These are phyloP conservation scores for Drosophila phalerata DNA, from an alignment of 2,888 invertebrate species.

Conservation along the genomic window DNA sequence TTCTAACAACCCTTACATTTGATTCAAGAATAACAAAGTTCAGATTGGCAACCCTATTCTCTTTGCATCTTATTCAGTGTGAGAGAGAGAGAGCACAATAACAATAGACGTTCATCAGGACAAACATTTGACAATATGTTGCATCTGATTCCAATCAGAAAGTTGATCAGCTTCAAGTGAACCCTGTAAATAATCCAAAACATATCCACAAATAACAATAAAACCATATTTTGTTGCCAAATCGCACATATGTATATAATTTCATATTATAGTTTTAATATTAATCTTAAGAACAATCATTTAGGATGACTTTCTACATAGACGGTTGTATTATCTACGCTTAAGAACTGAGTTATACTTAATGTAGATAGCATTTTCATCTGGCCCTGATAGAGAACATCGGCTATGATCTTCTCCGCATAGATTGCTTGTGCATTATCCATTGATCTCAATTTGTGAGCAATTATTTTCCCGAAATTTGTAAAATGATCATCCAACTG, in stretches of 20 bases:
- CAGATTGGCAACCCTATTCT: background rate
- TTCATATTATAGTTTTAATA: slow-evolving; percentile 40
- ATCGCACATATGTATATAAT: slow-evolving; percentile 41
- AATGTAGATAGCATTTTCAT: slow-evolving; percentile 83
- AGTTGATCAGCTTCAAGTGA: background rate
- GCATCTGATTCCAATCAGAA: background rate
- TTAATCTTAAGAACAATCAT: slow-evolving; percentile 52
- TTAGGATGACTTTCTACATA: slow-evolving; percentile 72
- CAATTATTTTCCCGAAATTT: slow-evolving; percentile 84
- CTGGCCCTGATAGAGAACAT: slow-evolving; percentile 85
- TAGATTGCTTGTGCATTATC: slow-evolving; percentile 83
- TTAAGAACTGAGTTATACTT: slow-evolving; percentile 75
- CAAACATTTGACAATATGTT: background rate
- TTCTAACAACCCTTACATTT: no score
- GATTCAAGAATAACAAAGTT: background rate
- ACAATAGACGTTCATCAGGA: background rate
- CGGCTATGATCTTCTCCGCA: slow-evolving; percentile 84
- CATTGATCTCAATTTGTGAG: slow-evolving; percentile 84
- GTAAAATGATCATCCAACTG: slow-evolving; percentile 82
- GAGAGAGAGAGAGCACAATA: background rate
- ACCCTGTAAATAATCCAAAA: background rate
- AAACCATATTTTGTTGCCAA: slow-evolving; percentile 22
- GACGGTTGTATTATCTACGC: slow-evolving; percentile 69
- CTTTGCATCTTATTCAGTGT: no score
- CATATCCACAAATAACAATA: background rate